Conservation (phyloP, 2,797 vertebrate genomes). For the Sebastes minor region DNA sequence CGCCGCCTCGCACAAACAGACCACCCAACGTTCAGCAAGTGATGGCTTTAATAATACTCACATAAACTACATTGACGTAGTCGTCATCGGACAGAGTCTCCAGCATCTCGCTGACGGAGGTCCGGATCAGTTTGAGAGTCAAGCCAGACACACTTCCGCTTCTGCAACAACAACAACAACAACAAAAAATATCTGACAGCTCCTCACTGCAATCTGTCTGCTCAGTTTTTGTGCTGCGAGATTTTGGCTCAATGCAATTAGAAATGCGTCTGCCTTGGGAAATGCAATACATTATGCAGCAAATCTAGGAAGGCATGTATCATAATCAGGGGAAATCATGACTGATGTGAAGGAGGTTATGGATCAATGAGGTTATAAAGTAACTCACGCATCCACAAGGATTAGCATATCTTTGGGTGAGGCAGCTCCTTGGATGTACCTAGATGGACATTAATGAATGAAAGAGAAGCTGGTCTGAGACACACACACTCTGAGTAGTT, state of each 20-base stretch:
- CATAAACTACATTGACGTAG: slow-evolving; percentile 98
- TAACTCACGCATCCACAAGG: slow-evolving; percentile 96
- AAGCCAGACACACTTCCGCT: slow-evolving; percentile 97
- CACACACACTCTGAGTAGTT: not conserved
- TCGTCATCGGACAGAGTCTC: slow-evolving; percentile 98
- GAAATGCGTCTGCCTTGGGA: slow-evolving; percentile 28
- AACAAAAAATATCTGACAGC: not conserved
- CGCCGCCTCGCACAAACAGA: not conserved
- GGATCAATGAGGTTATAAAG: slow-evolving; percentile 49
- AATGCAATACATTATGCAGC: slow-evolving; percentile 40
- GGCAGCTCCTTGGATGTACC: slow-evolving; percentile 99
- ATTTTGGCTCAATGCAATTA: slow-evolving; percentile 39
- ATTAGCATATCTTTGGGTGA: slow-evolving; percentile 99
- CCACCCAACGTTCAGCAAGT: not conserved
- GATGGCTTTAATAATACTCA: slow-evolving; percentile 80
- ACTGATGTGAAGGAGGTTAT: slow-evolving; percentile 31
- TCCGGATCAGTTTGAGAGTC: slow-evolving; percentile 95
- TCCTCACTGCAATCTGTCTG: slow-evolving; percentile 22
- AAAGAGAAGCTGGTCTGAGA: slow-evolving; percentile 16
- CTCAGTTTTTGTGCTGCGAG: slow-evolving; percentile 26
- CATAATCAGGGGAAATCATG: slow-evolving; percentile 55
- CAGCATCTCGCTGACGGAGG: slow-evolving; percentile 96
- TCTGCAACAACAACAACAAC: slow-evolving; percentile 70
- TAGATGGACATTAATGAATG: slow-evolving; percentile 59
- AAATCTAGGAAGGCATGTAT: slow-evolving; percentile 23